Percentiles rank a stretch among this genome's conserved stretches.
phyloP scores from a whole-genome alignment of 2,888 invertebrate genomes.

The Drosophila rellima region DNA sequence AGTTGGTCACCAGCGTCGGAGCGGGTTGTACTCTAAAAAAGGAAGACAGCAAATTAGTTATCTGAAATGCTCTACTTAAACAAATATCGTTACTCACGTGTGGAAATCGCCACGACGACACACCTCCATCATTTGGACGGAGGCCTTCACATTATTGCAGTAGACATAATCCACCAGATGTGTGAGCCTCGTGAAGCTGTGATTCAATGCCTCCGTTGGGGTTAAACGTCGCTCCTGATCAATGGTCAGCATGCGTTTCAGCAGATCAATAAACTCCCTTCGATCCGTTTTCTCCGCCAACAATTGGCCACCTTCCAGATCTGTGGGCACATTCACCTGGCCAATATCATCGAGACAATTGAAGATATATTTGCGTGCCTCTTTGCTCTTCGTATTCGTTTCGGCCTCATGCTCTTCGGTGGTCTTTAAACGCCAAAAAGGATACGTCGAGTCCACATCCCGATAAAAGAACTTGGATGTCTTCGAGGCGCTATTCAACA shows the following conservation, averaged over 20 bases:
- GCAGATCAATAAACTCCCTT: conserved; percentile 98
- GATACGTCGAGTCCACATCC: conserved; percentile 96
- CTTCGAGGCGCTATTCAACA: conserved; percentile 98
- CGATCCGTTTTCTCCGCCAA: conserved; percentile 99
- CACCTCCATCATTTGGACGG: conserved; percentile 98
- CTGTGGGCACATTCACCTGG: conserved; percentile 98
- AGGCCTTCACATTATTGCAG: conserved; percentile 98
- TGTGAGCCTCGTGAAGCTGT: conserved; percentile 96
- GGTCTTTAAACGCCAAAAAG: conserved; percentile 95
- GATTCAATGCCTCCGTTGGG: conserved; percentile 97
- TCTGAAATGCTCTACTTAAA: no score
- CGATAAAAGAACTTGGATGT: conserved; percentile 99
- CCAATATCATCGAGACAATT: conserved; percentile 99
- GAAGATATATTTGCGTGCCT: conserved; percentile 99
- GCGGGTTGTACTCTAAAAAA: conserved; percentile 86
- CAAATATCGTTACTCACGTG: no score
- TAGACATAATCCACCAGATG: conserved; percentile 98
- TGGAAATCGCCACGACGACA: conserved; percentile 87
- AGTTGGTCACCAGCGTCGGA: conserved; percentile 90
- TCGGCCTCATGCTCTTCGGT: conserved; percentile 99
- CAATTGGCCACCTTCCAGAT: conserved; percentile 98
- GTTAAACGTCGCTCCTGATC: conserved; percentile 98
- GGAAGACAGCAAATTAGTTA: neutral
- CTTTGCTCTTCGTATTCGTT: conserved; percentile 99
- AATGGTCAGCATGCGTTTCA: conserved; percentile 99